These are phyloP conservation scores for Tenthredo livida DNA, from an alignment of 2,888 invertebrate genomes.

Conservation along the genomic window DNA sequence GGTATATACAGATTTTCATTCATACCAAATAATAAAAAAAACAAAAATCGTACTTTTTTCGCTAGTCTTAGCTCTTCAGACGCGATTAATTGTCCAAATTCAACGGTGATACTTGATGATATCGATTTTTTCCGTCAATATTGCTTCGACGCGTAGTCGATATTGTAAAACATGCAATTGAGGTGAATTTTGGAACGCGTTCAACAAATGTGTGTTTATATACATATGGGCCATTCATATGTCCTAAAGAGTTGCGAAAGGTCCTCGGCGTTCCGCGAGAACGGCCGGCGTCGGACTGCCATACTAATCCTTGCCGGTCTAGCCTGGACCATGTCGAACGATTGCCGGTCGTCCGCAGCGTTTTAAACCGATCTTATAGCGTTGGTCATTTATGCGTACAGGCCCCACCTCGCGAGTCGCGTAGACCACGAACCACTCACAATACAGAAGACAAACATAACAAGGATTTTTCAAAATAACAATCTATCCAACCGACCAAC, in stretches of 20 bases:
- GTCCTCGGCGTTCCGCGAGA: slow-evolving; percentile 12
- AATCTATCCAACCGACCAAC: slow-evolving; percentile 53
- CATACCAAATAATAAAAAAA: not conserved
- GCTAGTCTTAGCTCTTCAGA: not conserved
- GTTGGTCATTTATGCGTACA: slow-evolving; percentile 17
- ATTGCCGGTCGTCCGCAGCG: slow-evolving; percentile 37
- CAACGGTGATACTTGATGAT: not conserved
- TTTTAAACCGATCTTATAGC: slow-evolving; percentile 33
- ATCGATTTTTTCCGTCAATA: not conserved
- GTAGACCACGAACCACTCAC: slow-evolving; percentile 42
- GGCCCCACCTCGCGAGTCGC: slow-evolving; percentile 24
- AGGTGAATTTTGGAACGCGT: not conserved
- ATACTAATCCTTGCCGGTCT: slow-evolving; percentile 3
- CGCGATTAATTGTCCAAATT: not conserved
- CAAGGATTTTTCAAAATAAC: slow-evolving; percentile 54
- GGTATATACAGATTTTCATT: not conserved
- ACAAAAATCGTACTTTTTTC: not conserved
- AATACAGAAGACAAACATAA: slow-evolving; percentile 28
- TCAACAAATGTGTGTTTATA: not conserved
- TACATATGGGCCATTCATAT: not conserved
- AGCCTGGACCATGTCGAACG: slow-evolving; percentile 1
- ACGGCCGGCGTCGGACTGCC: slow-evolving; percentile 35
- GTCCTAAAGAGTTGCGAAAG: slow-evolving; percentile 1
- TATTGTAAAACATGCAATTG: not conserved
- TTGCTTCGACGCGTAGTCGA: not conserved